phyloP scores from a whole-genome alignment of 2,888 invertebrate genomes.

The Eilema griseolum region DNA sequence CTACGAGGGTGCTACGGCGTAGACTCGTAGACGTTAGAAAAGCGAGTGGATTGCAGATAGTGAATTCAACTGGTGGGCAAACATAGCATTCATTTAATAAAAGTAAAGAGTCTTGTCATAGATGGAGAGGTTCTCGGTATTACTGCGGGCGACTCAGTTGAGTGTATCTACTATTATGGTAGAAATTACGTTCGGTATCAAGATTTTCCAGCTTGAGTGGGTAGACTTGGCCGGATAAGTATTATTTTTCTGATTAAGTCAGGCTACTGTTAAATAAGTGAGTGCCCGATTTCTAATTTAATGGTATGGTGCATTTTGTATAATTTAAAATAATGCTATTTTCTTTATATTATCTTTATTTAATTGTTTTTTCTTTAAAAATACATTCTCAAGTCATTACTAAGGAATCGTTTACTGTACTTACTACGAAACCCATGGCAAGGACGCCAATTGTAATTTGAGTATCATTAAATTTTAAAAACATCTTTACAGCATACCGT shows the following conservation, averaged over 20 bases:
- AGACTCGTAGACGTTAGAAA: slow-evolving; percentile 40
- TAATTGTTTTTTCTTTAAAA: too few relatives aligned
- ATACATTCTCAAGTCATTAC: too few relatives aligned
- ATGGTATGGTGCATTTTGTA: not conserved
- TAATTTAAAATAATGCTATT: not conserved
- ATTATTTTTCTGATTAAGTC: not conserved
- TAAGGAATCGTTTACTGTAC: not conserved
- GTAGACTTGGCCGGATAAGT: not conserved
- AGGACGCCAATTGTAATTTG: not conserved
- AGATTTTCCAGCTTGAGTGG: not conserved
- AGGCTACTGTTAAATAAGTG: too few relatives aligned
- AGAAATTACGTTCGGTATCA: not conserved
- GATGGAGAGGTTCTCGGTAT: slow-evolving; percentile 41
- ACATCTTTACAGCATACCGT: not conserved
- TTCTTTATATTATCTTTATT: not conserved
- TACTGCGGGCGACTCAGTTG: slow-evolving; percentile 31
- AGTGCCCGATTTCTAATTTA: not conserved
- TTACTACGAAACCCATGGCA: too few relatives aligned
- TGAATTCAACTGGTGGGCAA: slow-evolving; percentile 47
- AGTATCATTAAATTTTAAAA: not conserved
- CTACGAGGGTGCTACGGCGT: slow-evolving; percentile 50
- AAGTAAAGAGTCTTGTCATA: slow-evolving; percentile 47
- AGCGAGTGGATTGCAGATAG: slow-evolving; percentile 37
- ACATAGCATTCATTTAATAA: slow-evolving; percentile 59
- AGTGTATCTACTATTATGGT: not conserved